Evolutionary conservation across 1,140 invertebrate genomes (phyloP).

Genomic region (Mylabris phalerata): DNA sequence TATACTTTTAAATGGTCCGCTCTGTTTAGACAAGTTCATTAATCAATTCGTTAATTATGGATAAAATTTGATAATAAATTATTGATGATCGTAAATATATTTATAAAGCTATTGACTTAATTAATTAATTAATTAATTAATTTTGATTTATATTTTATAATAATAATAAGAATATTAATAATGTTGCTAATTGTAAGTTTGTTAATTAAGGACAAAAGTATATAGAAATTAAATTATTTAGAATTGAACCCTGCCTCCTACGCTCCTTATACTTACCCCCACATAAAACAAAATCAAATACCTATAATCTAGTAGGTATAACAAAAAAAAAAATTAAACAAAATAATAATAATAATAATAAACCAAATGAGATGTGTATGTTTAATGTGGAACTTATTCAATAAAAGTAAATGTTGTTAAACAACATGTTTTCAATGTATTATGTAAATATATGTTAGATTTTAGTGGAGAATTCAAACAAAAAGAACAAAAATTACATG

Average conservation of each 20-base stretch:
- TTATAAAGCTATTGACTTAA: background rate
- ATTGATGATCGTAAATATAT: constrained; percentile 6
- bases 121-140: constrained; percentile 15
- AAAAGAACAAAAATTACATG: no score
- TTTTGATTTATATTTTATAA: constrained; percentile 12
- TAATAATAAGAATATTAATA: background rate
- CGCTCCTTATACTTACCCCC: no score
- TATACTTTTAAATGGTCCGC: no score
- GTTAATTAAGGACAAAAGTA: background rate
- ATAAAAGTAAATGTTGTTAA: constrained; percentile 31
- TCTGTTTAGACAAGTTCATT: no score
- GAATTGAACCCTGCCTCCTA: no score
- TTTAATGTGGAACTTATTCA: constrained; percentile 21
- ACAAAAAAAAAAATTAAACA: no score
- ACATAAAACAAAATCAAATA: no score
- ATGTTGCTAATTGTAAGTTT: constrained; percentile 17
- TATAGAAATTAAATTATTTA: no score
- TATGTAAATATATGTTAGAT: constrained; percentile 38
- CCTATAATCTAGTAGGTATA: no score
- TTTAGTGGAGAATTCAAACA: constrained; percentile 7
- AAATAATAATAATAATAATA: no score
- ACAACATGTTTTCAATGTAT: constrained; percentile 27
- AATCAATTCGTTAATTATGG: no score
- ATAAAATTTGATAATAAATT: background rate
- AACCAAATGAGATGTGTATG: constrained; percentile 10